These are phyloP conservation scores for Stenodera caucasica DNA, from an alignment of 2,888 invertebrate genomes.

Conservation along the genomic window DNA sequence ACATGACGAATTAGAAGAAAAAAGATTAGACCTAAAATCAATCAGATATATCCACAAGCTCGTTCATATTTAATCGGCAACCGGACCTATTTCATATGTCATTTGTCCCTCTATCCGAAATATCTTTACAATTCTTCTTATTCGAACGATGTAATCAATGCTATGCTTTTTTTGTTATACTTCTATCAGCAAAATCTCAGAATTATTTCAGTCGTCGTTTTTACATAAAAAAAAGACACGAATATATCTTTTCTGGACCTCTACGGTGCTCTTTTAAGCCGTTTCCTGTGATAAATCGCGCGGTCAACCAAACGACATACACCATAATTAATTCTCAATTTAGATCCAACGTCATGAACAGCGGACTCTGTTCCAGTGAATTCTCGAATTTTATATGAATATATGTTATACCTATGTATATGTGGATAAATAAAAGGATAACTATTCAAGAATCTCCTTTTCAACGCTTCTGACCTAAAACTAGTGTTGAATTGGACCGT, in stretches of 20 bases:
- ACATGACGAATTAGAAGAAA: background rate
- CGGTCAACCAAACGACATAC: constrained; percentile 23
- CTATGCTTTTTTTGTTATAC: background rate
- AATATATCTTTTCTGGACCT: constrained; percentile 25
- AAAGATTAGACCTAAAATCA: background rate
- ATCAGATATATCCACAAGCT: background rate
- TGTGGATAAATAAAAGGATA: background rate
- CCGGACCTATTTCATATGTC: background rate
- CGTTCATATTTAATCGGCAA: background rate
- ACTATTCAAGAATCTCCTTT: background rate
- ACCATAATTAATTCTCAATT: constrained; percentile 39
- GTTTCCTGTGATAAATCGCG: constrained; percentile 26
- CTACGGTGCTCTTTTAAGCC: constrained; percentile 28
- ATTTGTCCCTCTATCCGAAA: background rate
- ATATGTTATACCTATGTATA: background rate
- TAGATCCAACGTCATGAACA: constrained; percentile 30
- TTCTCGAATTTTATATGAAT: background rate
- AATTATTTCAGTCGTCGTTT: constrained; percentile 22
- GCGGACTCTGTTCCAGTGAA: background rate
- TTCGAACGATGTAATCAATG: too few relatives aligned
- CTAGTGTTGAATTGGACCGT: background rate
- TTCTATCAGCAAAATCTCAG: background rate
- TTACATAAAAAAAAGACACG: too few relatives aligned
- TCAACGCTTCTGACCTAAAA: constrained; percentile 4
- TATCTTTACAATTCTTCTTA: background rate